Evolutionary conservation across 37 sponge, comb jelly and placozoan genomes (phyloP), one percentile per base, ranked within the genome.

Genomic region (Axinella damicornis): DNA sequence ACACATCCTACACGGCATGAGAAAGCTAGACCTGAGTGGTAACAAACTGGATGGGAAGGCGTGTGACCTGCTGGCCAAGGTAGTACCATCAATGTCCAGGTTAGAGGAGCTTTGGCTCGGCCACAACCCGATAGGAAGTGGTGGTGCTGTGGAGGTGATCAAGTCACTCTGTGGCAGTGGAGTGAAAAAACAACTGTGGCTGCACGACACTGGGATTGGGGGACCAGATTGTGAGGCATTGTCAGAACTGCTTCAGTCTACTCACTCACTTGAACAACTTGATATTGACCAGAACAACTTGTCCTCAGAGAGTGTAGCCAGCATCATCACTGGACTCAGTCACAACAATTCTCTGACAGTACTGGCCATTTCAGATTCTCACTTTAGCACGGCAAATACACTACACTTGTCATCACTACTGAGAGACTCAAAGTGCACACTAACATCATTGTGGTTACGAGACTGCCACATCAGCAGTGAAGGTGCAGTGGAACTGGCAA

Each of bases 91-190:
- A 34, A 67, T 67, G 68, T 34, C 68, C 27, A 33, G 68, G 27
- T 34, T 67, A 33, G 68, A 67, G 68, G 2, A 24, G 2, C 68
- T 67, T 19, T 36, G 37, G 41, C n/a, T 73, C 22, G 12, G 74
- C 17, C 5, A 12, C 24, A 73, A 39, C 55, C 28, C 55, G n/a
- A 73, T 73, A 38, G 74, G 74, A 19, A 34, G 74, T 73, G 74
- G 74, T 24, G 74, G 53, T 21, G 74, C 74, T 53, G 55, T 73
- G 41, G 41, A 73, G 55, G 41, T 73, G 68, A 34, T 67, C 33
- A 33, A 30, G 32, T 12, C 68, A 30, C 68, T 67, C 27, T 34
- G 32, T 34, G 32, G 68, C 68, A 67, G 68, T 31, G 32, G 32
- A 67, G 33, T 67, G 68, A 12, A 16, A n/a, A n/a, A n/a, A 67